Evolutionary conservation across 2,888 invertebrate species (phyloP).

Genomic region (Amphimallon solstitiale): DNA sequence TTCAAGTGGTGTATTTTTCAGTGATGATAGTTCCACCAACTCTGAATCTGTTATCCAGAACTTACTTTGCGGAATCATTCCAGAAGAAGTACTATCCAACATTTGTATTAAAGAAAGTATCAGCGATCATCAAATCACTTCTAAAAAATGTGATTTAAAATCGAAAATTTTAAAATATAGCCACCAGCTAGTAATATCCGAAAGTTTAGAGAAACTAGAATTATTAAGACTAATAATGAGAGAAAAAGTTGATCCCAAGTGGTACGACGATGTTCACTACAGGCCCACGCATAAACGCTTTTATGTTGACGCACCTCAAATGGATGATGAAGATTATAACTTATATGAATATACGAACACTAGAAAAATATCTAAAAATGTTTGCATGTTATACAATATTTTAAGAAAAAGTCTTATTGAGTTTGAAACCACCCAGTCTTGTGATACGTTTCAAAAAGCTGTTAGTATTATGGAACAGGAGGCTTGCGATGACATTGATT

Average conservation of each 20-base stretch:
- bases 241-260: conserved; percentile 1
- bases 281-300: conserved; percentile 2
- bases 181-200: not conserved
- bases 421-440: not conserved
- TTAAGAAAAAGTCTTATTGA: not conserved
- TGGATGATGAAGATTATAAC: conserved; percentile 1
- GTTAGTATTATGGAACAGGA: not conserved
- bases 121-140: too few relatives aligned
- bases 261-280: not conserved
- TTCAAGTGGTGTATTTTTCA: too few relatives aligned
- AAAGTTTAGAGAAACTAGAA: conserved; percentile 11
- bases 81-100: too few relatives aligned
- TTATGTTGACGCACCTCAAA: not conserved
- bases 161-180: not conserved
- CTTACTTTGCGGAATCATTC: too few relatives aligned
- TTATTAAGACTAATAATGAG: not conserved
- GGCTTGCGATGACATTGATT: not conserved
- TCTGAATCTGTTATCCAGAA: too few relatives aligned
- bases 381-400: conserved; percentile 6
- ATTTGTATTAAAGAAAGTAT: too few relatives aligned
- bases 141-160: not conserved
- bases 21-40: too few relatives aligned
- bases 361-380: conserved; percentile 3
- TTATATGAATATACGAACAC: conserved; percentile 12
- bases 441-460: not conserved